Percentiles rank a stretch among this genome's conserved stretches.
Conservation (phyloP, 2,113 vertebrate genomes). For the crab-eating macaque (Macaca fascicularis) region DNA sequence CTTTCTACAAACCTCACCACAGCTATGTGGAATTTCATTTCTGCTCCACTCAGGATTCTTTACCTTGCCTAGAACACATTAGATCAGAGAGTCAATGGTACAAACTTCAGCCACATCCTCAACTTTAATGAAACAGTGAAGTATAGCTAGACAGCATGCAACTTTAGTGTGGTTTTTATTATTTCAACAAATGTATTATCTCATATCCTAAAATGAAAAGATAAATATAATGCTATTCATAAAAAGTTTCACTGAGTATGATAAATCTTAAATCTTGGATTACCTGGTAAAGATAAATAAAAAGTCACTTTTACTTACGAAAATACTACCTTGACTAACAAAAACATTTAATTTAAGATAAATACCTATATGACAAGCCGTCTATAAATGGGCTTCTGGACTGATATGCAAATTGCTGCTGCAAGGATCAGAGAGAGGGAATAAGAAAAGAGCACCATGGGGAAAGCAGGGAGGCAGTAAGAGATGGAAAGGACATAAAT, state of each 20-base stretch:
- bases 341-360: conserved; percentile 26
- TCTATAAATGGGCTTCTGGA: neutral
- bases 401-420: neutral
- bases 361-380: neutral
- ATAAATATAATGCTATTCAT: conserved; percentile 18
- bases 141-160: neutral
- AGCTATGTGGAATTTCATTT: conserved; percentile 99
- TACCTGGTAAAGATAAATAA: neutral
- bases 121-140: conserved; percentile 30
- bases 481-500: neutral
- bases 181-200: neutral
- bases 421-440: neutral
- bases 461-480: neutral
- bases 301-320: conserved; percentile 44
- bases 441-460: neutral
- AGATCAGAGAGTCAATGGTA: conserved; percentile 65
- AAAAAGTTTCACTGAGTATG: conserved; percentile 29
- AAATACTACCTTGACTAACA: conserved; percentile 37
- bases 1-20: conserved; percentile 98
- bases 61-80: conserved; percentile 89
- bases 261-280: conserved; percentile 29
- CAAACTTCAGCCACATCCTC: neutral
- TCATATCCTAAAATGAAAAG: conserved; percentile 41
- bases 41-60: conserved; percentile 98
- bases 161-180: conserved; percentile 13